Base-by-base conservation (phyloP, 2,797 vertebrate species). In the Phylloscopus collybita region DNA sequence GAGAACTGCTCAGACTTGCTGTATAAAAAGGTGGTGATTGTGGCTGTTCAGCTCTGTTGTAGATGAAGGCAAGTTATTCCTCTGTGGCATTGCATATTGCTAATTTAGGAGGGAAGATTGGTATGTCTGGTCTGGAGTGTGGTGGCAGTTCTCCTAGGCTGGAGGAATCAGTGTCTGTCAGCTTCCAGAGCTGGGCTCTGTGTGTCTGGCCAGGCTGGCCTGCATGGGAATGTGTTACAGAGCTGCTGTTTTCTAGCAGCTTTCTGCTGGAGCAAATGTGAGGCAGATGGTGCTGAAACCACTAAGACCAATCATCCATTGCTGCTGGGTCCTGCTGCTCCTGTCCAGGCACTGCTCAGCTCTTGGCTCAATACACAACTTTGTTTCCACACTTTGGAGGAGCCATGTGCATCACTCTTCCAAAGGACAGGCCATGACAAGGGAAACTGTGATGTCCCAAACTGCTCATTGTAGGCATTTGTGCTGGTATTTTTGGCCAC, bases 301-400 rank as follows among this genome's bases (percentile, higher is more conserved):
- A 11, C 36, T 9, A 6, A 36, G 47, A 38, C 7, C 19, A 44
- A 0, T 26, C 3, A 4, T 56, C 62, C n/a, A 11, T n/a, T 1
- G 1, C 75, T 60, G 32, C 38, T 8, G 11, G 30, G 17, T 60
- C 69, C 75, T 82, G 91, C 36, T 66, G 36, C 25, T 51, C 53
- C 50, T 38, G 29, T 6, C 53, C 76, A 47, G 62, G 34, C 34
- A 2, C 23, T 69, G 13, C n/a, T 78, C 71, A 40, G 38, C 42
- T 32, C 51, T 62, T 21, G 54, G 60, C 40, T 85, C 34, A 45
- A 1, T n/a, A 9, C 29, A 1, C 0, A 0, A 1, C 67, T 40
- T 19, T 8, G 12, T 40, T 56, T 76, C 56, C 40, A 44, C 14
- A 3, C 25, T 30, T 18, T 36, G 40, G 64, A 19, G 36, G 16